Percentiles rank a stretch among this genome's conserved stretches.
Conservation (phyloP, 1,140 invertebrate genomes). For the Aradophagus sp. region DNA sequence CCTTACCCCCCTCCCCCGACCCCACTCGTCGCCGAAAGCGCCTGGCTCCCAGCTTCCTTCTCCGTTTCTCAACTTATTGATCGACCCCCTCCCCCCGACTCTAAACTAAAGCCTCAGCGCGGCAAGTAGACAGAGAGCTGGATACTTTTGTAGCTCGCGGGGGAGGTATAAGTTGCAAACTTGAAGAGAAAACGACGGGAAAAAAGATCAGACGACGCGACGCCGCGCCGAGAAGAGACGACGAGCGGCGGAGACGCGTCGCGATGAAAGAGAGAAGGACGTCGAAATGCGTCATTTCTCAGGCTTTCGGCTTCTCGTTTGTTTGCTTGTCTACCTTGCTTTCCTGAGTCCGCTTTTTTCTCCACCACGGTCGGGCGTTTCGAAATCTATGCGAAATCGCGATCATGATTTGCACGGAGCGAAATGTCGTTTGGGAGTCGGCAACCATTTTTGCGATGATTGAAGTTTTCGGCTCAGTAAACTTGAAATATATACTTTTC, state of each 20-base stretch:
- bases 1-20: background rate
- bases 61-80: constrained; percentile 70
- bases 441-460: no score
- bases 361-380: no score
- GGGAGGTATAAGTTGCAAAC: constrained; percentile 49
- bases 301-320: no score
- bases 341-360: no score
- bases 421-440: no score
- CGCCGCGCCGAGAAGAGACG: constrained; percentile 30
- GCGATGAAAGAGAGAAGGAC: constrained; percentile 43
- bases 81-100: constrained; percentile 64
- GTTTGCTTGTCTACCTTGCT: no score
- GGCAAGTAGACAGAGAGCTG: constrained; percentile 21
- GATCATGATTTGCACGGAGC: no score
- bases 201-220: constrained; percentile 52
- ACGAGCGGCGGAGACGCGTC: no score
- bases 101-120: constrained; percentile 60
- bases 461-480: no score
- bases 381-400: no score
- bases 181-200: constrained; percentile 50
- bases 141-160: constrained; percentile 37
- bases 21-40: constrained; percentile 11
- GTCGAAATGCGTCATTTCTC: no score
- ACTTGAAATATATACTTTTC: no score
- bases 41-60: constrained; percentile 59